A percentile compares a stretch with the other conserved stretches of the same genome.
phyloP scores from a whole-genome alignment of 2,113 vertebrate species.

The human region DNA sequence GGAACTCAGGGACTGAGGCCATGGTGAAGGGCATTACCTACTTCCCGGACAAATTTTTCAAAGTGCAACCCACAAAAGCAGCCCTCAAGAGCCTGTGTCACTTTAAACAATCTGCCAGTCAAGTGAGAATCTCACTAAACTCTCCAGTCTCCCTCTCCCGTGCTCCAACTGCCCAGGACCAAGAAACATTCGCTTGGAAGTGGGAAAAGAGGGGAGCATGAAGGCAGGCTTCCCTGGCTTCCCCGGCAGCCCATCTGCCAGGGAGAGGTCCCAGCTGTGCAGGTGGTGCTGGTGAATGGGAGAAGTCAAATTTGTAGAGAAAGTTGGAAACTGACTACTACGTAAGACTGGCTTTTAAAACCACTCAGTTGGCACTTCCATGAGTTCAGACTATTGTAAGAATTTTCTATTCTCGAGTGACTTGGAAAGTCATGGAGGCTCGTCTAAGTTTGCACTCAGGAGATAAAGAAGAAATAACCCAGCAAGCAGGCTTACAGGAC shows the following conservation, averaged over 20 bases:
- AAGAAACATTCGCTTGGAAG: neutral
- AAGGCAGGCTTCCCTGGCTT: neutral
- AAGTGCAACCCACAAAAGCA: neutral
- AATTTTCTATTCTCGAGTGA: neutral
- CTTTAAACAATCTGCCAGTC: neutral
- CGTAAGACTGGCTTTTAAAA: neutral
- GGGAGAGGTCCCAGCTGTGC: fast-evolving
- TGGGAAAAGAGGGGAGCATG: fast-evolving
- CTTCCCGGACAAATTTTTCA: neutral
- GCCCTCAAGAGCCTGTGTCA: neutral
- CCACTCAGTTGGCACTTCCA: neutral
- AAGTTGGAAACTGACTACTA: neutral
- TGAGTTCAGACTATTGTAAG: neutral
- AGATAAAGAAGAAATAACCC: neutral
- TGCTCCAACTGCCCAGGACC: neutral
- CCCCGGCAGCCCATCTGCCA: fast-evolving
- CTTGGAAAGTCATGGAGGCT: neutral
- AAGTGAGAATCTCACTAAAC: neutral
- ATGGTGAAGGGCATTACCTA: fast-evolving
- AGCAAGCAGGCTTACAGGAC: neutral
- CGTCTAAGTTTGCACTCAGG: neutral
- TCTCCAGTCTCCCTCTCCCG: neutral
- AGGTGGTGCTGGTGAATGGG: too few relatives aligned
- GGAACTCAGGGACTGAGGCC: neutral
- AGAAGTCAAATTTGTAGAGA: neutral